A percentile compares a stretch with the other conserved stretches of the same genome.
phyloP scores from a whole-genome alignment of 2,113 vertebrate genomes.

The Otis tarda region DNA sequence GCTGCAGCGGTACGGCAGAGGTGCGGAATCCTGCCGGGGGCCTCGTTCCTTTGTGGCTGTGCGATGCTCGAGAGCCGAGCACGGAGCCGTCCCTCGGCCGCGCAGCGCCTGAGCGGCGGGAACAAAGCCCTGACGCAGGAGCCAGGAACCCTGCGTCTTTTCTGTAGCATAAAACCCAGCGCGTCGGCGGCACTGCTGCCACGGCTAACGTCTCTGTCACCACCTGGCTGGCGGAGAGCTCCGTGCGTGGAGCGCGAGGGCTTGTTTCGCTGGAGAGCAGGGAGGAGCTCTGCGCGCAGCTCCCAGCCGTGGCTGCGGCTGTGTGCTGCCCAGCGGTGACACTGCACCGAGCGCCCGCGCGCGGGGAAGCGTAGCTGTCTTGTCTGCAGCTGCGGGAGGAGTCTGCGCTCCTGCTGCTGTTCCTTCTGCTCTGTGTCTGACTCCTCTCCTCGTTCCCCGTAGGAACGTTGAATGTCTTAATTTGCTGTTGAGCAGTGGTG shows the following conservation, averaged over 20 bases:
- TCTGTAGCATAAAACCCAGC: background rate
- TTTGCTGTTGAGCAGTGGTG: conserved; percentile 88
- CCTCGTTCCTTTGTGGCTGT: rapidly evolving
- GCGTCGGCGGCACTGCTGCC: background rate
- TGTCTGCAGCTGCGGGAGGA: background rate
- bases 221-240: background rate
- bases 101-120: background rate
- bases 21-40: rapidly evolving
- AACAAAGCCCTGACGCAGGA: background rate
- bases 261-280: background rate
- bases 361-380: background rate
- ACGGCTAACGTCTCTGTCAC: background rate
- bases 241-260: background rate
- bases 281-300: background rate
- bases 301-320: background rate
- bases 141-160: background rate
- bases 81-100: background rate
- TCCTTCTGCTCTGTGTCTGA: background rate
- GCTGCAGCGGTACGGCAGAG: background rate
- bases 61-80: background rate
- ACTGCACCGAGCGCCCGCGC: background rate
- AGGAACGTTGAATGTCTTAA: conserved; percentile 96
- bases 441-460: background rate
- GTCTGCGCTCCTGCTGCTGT: background rate
- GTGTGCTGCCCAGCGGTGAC: background rate